Evolutionary conservation across 2,888 invertebrate genomes (phyloP).

Genomic region (Cephus spinipes): DNA sequence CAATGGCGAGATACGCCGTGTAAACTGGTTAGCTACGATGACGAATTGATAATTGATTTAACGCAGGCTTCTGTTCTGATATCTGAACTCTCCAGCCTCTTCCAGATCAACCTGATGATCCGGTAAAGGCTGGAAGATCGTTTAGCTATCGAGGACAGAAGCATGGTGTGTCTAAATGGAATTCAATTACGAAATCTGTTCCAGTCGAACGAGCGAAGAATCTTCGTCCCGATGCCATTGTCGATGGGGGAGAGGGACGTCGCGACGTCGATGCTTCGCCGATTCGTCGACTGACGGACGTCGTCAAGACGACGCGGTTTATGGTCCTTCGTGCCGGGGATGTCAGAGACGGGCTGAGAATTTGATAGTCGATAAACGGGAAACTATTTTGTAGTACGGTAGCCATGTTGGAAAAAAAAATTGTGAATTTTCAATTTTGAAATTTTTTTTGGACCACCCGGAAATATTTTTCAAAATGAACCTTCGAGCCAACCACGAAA

Average conservation of each 20-base stretch:
- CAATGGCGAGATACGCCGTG: constrained; percentile 20
- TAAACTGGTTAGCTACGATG: constrained; percentile 19
- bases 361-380: neutral
- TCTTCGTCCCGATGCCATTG: neutral
- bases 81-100: constrained; percentile 2
- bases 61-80: constrained; percentile 6
- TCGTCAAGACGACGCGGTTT: neutral
- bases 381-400: neutral
- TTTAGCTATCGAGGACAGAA: constrained; percentile 10
- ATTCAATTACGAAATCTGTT: constrained; percentile 35
- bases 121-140: neutral
- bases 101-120: neutral
- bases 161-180: constrained; percentile 27
- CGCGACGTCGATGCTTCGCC: constrained; percentile 14
- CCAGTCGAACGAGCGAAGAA: constrained; percentile 16
- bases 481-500: neutral
- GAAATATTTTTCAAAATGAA: neutral
- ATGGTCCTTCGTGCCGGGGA: neutral
- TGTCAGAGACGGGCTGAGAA: neutral
- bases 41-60: constrained; percentile 22
- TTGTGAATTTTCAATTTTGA: neutral
- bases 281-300: constrained; percentile 22
- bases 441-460: neutral
- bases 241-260: neutral
- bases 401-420: neutral